Percentiles rank a stretch among this genome's conserved stretches.
These are phyloP conservation scores for Sternarchorhynchus goeldii DNA, from an alignment of 2,797 vertebrate genomes.

Conservation along the genomic window DNA sequence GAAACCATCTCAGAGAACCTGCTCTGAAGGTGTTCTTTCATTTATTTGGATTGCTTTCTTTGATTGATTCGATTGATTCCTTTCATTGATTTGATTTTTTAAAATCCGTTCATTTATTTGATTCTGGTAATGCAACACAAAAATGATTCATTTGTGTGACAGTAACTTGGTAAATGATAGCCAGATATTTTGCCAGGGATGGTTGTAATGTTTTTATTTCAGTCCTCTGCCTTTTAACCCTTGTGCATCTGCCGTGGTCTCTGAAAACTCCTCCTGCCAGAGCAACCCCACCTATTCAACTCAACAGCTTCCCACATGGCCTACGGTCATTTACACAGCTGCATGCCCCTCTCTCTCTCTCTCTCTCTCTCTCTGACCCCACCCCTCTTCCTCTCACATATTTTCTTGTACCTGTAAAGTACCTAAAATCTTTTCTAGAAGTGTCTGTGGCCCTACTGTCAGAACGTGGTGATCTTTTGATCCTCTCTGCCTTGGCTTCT, in stretches of 20 bases:
- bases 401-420: constrained; percentile 7
- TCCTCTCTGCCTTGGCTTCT: constrained; percentile 44
- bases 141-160: background rate
- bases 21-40: no score
- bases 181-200: background rate
- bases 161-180: background rate
- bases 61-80: no score
- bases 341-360: background rate
- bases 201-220: background rate
- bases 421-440: constrained; percentile 22
- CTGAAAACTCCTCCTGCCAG: constrained; percentile 7
- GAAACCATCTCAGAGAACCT: background rate
- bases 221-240: background rate
- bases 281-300: constrained; percentile 24
- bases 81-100: no score
- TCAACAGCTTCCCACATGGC: constrained; percentile 16
- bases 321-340: constrained; percentile 34
- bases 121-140: background rate
- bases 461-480: constrained; percentile 53
- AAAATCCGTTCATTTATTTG: background rate
- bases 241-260: background rate
- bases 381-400: background rate
- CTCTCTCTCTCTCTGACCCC: background rate
- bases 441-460: constrained; percentile 24
- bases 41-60: no score